A percentile compares a stretch with the other conserved stretches of the same genome.
phyloP scores from a whole-genome alignment of 2,113 vertebrate species.

The Taurulus bubalis region DNA sequence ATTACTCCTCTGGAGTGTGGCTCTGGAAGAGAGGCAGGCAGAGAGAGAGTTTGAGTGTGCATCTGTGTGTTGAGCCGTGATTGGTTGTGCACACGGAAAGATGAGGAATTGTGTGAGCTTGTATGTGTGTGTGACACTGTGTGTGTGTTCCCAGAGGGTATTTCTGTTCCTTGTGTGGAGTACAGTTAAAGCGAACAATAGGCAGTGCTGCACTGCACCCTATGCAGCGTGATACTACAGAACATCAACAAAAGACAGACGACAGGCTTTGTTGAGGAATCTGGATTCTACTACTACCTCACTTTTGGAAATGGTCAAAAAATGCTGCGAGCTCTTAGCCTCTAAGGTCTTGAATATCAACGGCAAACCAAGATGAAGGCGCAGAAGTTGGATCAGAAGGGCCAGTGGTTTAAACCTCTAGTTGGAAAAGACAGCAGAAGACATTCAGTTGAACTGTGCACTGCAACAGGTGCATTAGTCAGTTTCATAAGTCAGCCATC shows the following conservation, averaged over 20 bases:
- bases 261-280: constrained; percentile 32
- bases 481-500: neutral
- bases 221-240: constrained; percentile 48
- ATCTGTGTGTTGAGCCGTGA: constrained; percentile 60
- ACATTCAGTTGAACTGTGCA: neutral
- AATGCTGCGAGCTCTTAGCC: neutral
- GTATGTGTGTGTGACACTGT: constrained; percentile 41
- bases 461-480: constrained; percentile 43
- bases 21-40: constrained; percentile 35
- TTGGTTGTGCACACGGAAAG: constrained; percentile 63
- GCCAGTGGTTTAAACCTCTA: neutral
- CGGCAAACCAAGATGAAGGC: neutral
- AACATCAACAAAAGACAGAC: constrained; percentile 43
- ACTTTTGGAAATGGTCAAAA: constrained; percentile 27
- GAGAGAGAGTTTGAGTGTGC: constrained; percentile 41
- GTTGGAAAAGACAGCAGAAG: neutral
- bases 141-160: constrained; percentile 64
- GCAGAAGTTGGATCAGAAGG: neutral
- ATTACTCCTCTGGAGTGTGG: constrained; percentile 74
- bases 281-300: constrained; percentile 10
- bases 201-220: constrained; percentile 58
- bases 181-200: constrained; percentile 74
- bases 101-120: constrained; percentile 60
- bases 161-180: constrained; percentile 64
- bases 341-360: constrained; percentile 10